Percentiles rank a stretch among this genome's conserved stretches.
phyloP scores from a whole-genome alignment of 2,113 vertebrate genomes.

The Colossoma macropomum region DNA sequence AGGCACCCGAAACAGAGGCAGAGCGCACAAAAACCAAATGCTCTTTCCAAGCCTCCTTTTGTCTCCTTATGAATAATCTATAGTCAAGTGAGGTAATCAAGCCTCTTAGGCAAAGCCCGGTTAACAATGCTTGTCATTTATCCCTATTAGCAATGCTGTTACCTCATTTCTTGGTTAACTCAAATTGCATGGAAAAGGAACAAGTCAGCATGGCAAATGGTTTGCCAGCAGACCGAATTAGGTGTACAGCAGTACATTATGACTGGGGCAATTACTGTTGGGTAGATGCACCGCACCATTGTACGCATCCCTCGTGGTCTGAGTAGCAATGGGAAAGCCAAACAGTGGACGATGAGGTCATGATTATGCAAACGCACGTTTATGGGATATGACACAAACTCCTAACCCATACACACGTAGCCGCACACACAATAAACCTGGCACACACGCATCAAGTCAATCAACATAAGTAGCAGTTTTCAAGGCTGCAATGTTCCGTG shows the following conservation, averaged over 20 bases:
- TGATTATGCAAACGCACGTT: slow-evolving; percentile 63
- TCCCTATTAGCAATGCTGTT: slow-evolving; percentile 72
- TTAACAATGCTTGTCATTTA: slow-evolving; percentile 72
- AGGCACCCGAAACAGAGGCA: slow-evolving; percentile 58
- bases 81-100: slow-evolving; percentile 72
- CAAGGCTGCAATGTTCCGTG: slow-evolving; percentile 34
- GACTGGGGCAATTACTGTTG: slow-evolving; percentile 57
- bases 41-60: slow-evolving; percentile 67
- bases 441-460: slow-evolving; percentile 30
- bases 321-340: slow-evolving; percentile 45
- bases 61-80: slow-evolving; percentile 76
- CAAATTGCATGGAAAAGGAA: slow-evolving; percentile 75
- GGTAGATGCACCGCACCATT: slow-evolving; percentile 42
- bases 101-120: slow-evolving; percentile 63
- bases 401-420: slow-evolving; percentile 34
- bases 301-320: slow-evolving; percentile 54
- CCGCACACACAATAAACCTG: slow-evolving; percentile 38
- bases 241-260: slow-evolving; percentile 62
- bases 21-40: slow-evolving; percentile 56
- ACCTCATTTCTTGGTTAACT: slow-evolving; percentile 78
- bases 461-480: slow-evolving; percentile 45
- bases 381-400: slow-evolving; percentile 51
- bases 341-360: slow-evolving; percentile 56
- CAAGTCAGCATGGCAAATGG: slow-evolving; percentile 72
- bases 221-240: slow-evolving; percentile 63